Base-by-base conservation (phyloP, 2,888 invertebrate genomes). In the Idaea dimidiata region DNA sequence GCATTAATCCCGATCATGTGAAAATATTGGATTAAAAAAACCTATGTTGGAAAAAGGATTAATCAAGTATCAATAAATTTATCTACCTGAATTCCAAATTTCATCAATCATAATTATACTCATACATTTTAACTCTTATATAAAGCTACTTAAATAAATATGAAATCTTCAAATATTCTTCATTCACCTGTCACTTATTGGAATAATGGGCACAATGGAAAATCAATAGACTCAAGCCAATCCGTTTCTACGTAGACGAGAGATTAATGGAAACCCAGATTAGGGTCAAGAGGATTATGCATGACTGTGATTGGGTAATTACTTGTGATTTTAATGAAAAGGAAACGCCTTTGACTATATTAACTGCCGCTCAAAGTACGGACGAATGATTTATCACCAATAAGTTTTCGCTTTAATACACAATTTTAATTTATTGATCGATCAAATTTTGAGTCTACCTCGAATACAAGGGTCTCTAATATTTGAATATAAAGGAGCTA, bases 351-450 rank as follows among this genome's bases (percentile, higher is more conserved):
- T 43, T 43, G 2, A 43, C 43, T 43, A 10, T 43, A 43, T 43
- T 43, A 43, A 14, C 43, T 8, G 43, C 43, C 43, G 43, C 7
- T 43, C 10, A 43, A 43, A 0, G 14, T 43, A 33, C 33, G 8
- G 14, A 33, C 33, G 8, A 43, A 43, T 43, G 43, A 43, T 43
- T 43, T 43, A 43, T 43, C 3, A 43, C 59, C 60, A 24, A 24
- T 24, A 24, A 24, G 24, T 24, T 24, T 24, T 24, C 24, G 24
- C 24, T 24, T 24, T 24, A 24, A 24, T 24, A 24, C 24, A 24
- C 24, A 24, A 24, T 24, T 72, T 72, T 62, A 64, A 64, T 61
- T 64, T 66, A 66, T 66, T 62, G 60, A 17, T 62, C 32, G 24
- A 24, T 24, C 5, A 24, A 24, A 24, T 24, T 24, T 24, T 3